Base-by-base conservation (phyloP, 2,797 vertebrate genomes). In the Tangara arthus region DNA sequence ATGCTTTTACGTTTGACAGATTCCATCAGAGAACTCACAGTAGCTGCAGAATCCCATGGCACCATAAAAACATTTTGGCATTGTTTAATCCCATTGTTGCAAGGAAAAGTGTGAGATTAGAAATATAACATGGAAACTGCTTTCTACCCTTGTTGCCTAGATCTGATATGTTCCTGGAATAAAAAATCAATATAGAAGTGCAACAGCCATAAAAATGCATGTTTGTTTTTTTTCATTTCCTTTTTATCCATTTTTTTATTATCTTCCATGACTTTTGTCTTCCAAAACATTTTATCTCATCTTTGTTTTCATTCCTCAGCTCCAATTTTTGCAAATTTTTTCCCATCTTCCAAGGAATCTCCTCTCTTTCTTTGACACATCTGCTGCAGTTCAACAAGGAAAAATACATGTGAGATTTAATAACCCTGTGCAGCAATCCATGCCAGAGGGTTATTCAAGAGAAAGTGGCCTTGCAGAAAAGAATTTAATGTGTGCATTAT, bases 1-100 rank as follows among this genome's bases (percentile, higher is more conserved):
- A 59, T 49, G 32, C 49, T 93, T 95, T 93, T 88, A 91, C 76
- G 68, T 91, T 91, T 82, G 75, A 90, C 32, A 89, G 81, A 70
- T 69, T 88, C 71, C 41, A 80, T 84, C 78, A 72, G 63, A 92
- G 70, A 77, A 87, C 15, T 65, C 66, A 47, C 55, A 82, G 34
- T 35, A 79, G 26, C 70, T 76, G 82, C 73, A 84, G 44, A 90
- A 27, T 92, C 70, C 70, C 2, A 7, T 37, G 57, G 41, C 15
- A 87, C 44, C 21, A 24, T 53, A 46, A 30, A 70, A 89, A 52
- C 11, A 14, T 71, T 72, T 64, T 53, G 55, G 56, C 27, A 32
- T 20, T 52, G 24, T 87, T 90, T 87, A 59, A 56, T 81, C 50
- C 26, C 72, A 55, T 7, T 14, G 17, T 34, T 78, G 24, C 14